Conservation (phyloP, 1,140 invertebrate species). For the Drosophila takahashii region DNA sequence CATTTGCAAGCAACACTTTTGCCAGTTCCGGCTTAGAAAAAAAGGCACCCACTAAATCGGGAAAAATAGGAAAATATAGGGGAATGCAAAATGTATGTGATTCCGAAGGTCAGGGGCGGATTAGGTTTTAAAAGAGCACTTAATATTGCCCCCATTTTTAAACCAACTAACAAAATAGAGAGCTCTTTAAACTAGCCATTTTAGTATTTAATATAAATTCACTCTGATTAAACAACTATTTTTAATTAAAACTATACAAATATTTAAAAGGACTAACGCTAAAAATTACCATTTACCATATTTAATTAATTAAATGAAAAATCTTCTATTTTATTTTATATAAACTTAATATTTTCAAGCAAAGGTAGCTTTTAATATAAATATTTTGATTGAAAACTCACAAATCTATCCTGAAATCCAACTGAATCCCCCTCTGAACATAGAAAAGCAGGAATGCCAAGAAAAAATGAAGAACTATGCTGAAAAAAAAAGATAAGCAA, state of each 20-base stretch:
- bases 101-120: slow-evolving; percentile 16
- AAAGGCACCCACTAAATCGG: slow-evolving; percentile 27
- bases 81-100: slow-evolving; percentile 33
- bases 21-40: slow-evolving; percentile 33
- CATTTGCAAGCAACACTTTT: slow-evolving; percentile 72
- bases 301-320: no score
- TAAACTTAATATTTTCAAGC: no score
- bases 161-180: neutral
- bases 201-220: no score
- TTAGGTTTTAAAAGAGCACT: neutral
- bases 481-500: slow-evolving; percentile 27
- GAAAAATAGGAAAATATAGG: slow-evolving; percentile 30
- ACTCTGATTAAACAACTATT: no score
- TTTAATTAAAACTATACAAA: no score
- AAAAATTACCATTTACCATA: no score
- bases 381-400: neutral
- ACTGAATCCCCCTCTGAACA: slow-evolving; percentile 14
- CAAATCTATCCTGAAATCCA: neutral
- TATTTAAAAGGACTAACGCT: no score
- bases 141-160: neutral
- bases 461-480: slow-evolving; percentile 14
- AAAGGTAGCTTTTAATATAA: no score
- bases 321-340: no score
- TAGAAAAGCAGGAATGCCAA: slow-evolving; percentile 1
- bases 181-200: no score